Evolutionary conservation across 2,888 invertebrate species (phyloP), one percentile per base, ranked within the genome.

Genomic region (Amblyjoppa proteus): DNA sequence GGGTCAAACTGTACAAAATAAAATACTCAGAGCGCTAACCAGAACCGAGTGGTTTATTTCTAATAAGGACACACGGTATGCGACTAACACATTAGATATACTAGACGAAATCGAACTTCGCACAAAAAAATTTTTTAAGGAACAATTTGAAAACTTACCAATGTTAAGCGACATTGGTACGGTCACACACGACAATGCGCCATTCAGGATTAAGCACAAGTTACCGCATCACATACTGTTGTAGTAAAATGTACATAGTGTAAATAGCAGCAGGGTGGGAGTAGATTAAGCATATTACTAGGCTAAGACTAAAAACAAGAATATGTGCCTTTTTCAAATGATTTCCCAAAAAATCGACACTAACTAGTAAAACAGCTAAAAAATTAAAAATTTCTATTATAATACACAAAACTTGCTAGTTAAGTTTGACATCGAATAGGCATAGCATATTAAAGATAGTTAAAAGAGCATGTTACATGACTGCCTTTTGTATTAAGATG

Each of bases 21-120:
- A 80, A 73, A 51, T 25, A 1, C 34, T 73, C 0, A 80, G 66
- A 80, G 61, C 49, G 51, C 71, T 73, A 16, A 70, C 49, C 1
- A 13, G 2, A 11, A 34, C 31, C 4, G 31, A 74, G 1, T 41
- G 20, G 16, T 16, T n/a, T 28, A 31, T 9, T 11, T n/a, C 38
- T 31, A 31, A 28, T 7, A 3, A 11, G 41, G 5, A 11, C 41
- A 41, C 11, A 3, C 25, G n/a, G 4, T 16, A 0, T 9, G 9
- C 41, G 9, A 41, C 41, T 2, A 9, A 9, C 0, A 7, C 9
- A 0, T 0, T 1, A 9, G 9, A 9, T 0, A 2, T 41, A 0
- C 41, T 41, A 9, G 9, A 9, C 2, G 41, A 0, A 0, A 41
- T 41, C 1, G 9, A 41, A 41, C 41, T 41, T 34, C 75, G 49